phyloP scores from a whole-genome alignment of 1,140 invertebrate species.

The Diachasma alloeum region DNA sequence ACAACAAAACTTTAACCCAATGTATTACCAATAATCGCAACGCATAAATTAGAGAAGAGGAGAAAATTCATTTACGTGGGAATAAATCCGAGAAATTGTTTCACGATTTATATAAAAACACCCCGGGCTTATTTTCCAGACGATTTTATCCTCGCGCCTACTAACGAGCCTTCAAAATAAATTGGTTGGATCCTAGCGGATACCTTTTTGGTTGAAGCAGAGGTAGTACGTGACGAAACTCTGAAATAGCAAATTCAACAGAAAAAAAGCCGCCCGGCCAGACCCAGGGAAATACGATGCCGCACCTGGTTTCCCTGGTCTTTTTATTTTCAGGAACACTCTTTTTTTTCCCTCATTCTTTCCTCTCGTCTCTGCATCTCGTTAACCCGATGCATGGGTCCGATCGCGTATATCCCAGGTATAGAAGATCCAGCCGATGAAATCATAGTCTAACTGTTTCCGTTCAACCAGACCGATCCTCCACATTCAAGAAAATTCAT shows the following conservation, averaged over 20 bases:
- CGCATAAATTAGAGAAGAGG: not conserved
- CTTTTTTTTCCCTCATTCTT: not conserved
- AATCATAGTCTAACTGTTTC: slow-evolving; percentile 10
- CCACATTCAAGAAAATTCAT: slow-evolving; percentile 9
- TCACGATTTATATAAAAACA: not conserved
- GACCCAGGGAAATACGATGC: slow-evolving; percentile 6
- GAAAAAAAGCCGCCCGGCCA: not conserved
- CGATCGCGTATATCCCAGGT: not conserved
- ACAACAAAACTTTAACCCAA: not conserved
- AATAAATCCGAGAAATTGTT: slow-evolving; percentile 2
- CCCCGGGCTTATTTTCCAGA: not conserved
- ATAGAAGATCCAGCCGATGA: not conserved
- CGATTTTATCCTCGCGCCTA: slow-evolving; percentile 19
- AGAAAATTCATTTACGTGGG: not conserved
- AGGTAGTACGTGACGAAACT: slow-evolving; percentile 23
- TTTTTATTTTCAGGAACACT: not conserved
- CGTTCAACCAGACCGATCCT: not conserved
- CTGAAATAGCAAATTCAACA: not conserved
- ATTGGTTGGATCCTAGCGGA: slow-evolving; percentile 19
- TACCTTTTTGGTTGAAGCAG: slow-evolving; percentile 13
- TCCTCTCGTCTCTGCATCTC: slow-evolving; percentile 4
- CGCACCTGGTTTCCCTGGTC: not conserved
- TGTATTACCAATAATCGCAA: not conserved
- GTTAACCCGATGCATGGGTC: not conserved
- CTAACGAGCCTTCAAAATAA: slow-evolving; percentile 25